These are phyloP conservation scores for Hydractinia echinata DNA, from an alignment of 30 jellyfish, hydroid and myxozoan genomes.

Conservation along the genomic window DNA sequence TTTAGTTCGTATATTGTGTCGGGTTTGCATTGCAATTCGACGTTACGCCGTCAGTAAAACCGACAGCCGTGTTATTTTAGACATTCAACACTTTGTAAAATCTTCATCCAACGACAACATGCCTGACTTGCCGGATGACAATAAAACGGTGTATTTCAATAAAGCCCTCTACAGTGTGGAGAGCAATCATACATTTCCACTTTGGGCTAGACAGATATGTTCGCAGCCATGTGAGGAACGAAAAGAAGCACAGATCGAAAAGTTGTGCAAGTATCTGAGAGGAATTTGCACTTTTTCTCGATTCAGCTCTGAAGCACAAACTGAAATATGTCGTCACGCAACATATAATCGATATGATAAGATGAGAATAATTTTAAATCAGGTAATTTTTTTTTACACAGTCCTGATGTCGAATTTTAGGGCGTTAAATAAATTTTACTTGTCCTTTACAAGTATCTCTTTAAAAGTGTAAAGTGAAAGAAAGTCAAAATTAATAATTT, in stretches of 20 bases:
- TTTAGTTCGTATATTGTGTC: constrained; percentile 15
- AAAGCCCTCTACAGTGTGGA: neutral
- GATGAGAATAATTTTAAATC: constrained; percentile 16
- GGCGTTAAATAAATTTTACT: too few relatives aligned
- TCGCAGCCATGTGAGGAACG: neutral
- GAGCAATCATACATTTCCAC: constrained; percentile 20
- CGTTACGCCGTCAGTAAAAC: constrained; percentile 23
- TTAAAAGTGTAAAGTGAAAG: too few relatives aligned
- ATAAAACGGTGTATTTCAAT: neutral
- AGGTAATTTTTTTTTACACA: neutral
- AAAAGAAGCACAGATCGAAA: neutral
- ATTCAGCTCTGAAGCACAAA: neutral
- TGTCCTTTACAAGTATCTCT: too few relatives aligned
- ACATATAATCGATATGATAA: constrained; percentile 8
- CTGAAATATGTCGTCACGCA: neutral
- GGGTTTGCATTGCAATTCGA: constrained; percentile 13
- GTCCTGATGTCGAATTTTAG: too few relatives aligned
- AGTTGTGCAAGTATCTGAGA: constrained; percentile 1
- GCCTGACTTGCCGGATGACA: neutral
- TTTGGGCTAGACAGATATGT: constrained; percentile 18
- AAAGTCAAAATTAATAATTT: too few relatives aligned
- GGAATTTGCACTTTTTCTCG: neutral
- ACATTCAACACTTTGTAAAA: neutral
- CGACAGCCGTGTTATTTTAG: constrained; percentile 20
- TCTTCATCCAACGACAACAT: neutral